phyloP scores from a whole-genome alignment of 2,888 invertebrate species.

The Choreutis nemorana region DNA sequence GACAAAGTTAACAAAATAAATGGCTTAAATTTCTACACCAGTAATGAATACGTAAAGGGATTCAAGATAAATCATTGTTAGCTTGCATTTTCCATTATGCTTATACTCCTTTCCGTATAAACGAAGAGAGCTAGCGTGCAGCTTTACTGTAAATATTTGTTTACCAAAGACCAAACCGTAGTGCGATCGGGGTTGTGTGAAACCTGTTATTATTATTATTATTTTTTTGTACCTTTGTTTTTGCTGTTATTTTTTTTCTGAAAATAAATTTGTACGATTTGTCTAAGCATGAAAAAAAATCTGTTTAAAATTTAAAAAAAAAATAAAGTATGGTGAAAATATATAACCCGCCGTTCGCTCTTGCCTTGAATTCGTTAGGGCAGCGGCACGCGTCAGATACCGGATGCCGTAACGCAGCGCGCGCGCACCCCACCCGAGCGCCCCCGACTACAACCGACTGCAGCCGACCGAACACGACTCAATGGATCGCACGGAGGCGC shows the following conservation, averaged over 20 bases:
- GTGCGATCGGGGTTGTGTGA: too few species aligned
- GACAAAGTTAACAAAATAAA: constrained; percentile 64
- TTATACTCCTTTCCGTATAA: too few species aligned
- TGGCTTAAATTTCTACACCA: constrained; percentile 66
- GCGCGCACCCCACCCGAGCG: constrained; percentile 30
- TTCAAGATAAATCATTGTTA: constrained; percentile 58
- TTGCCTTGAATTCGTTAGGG: constrained; percentile 6
- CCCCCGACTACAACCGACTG: too few species aligned
- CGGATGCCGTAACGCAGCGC: constrained; percentile 42
- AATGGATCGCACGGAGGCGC: constrained; percentile 61
- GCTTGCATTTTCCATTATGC: constrained; percentile 50
- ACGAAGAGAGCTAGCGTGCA: too few species aligned
- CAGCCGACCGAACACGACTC: constrained; percentile 40
- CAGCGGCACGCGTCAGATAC: constrained; percentile 40
- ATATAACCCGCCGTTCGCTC: background rate
- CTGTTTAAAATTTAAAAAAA: too few species aligned
- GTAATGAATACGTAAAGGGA: constrained; percentile 63
- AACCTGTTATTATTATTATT: too few species aligned
- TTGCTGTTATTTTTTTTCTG: constrained; percentile 2
- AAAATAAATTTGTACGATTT: too few species aligned
- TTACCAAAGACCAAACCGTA: too few species aligned
- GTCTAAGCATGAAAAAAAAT: too few species aligned
- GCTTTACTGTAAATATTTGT: too few species aligned
- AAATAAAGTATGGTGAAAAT: background rate
- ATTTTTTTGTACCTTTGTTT: too few species aligned